Conservation (phyloP, 2,797 vertebrate species). For the Alcedo quadribrachys region DNA sequence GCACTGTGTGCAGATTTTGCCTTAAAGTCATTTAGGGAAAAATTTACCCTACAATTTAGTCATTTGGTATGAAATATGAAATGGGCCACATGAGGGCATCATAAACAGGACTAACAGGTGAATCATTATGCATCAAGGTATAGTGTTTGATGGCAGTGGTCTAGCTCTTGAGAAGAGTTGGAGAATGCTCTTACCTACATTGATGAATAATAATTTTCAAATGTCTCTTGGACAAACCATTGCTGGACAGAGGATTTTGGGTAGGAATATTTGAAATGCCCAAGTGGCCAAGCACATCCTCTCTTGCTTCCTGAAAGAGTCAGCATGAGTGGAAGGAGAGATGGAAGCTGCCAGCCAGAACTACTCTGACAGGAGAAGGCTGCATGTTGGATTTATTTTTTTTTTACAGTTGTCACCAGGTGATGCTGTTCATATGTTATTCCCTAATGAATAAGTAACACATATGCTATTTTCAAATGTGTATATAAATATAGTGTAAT, state of each 20-base stretch:
- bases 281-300: not conserved
- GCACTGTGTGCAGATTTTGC: not conserved
- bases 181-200: not conserved
- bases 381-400: not conserved
- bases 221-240: not conserved
- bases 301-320: not conserved
- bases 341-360: not conserved
- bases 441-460: conserved; percentile 36
- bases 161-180: not conserved
- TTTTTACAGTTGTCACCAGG: conserved; percentile 35
- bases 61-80: not conserved
- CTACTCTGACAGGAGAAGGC: not conserved
- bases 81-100: not conserved
- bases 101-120: not conserved
- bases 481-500: conserved; percentile 29
- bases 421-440: conserved; percentile 31
- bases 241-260: not conserved
- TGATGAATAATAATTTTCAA: not conserved
- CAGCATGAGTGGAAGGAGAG: not conserved
- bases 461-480: conserved; percentile 24
- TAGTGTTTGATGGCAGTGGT: not conserved
- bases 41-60: not conserved
- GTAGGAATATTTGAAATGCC: not conserved
- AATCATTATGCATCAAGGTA: not conserved
- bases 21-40: not conserved